Base-by-base conservation (phyloP, 2,888 invertebrate species). In the Nasonovia ribisnigri region DNA sequence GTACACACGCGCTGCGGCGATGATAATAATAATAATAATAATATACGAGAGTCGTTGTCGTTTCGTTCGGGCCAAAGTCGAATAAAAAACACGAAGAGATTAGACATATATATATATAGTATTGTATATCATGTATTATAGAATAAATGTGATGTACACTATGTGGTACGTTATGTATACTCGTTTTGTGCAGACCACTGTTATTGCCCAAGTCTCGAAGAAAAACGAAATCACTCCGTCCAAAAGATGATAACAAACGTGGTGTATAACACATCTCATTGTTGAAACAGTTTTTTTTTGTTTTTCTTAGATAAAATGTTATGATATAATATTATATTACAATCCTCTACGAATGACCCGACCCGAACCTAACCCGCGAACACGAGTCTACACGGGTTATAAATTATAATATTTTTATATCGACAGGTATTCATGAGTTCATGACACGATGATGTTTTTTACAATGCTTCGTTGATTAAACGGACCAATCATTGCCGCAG, bases 41-140 rank as follows among this genome's bases (percentile, higher is more conserved):
- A 84, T 84, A 29, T 88, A 88, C 54, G 88, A 88, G 54, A 42
- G 36, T 16, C 42, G 88, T 42, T 54, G 36, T 54, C 54, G 42
- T 54, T 88, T 88, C 26, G 88, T 88, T 42, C 88, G 42, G 26
- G 36, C 51, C 51, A 36, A 88, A 88, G 54, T 57, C 88, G 36
- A 57, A 88, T 57, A 88, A 57, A 57, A 88, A 54, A 36, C 48
- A 87, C 87, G n/a, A 29, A 20, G 48, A 86, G 46, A 86, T 86
- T 48, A 16, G 86, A 48, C 43, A 16, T 16, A 86, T 86, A 48
- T 46, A 24, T 57, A 57, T 57, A 57, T 57, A 26, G 36, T 77
- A 20, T 77, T 77, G 77, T 77, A 36, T 36, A 77, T 36, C 8
- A 77, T 77, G 2, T 36, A 8, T 6, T 36, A 36, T 20, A 24